Evolutionary conservation across 2,888 invertebrate genomes (phyloP), one percentile per base, ranked within the genome.

Genomic region (Nephrotoma flavescens): DNA sequence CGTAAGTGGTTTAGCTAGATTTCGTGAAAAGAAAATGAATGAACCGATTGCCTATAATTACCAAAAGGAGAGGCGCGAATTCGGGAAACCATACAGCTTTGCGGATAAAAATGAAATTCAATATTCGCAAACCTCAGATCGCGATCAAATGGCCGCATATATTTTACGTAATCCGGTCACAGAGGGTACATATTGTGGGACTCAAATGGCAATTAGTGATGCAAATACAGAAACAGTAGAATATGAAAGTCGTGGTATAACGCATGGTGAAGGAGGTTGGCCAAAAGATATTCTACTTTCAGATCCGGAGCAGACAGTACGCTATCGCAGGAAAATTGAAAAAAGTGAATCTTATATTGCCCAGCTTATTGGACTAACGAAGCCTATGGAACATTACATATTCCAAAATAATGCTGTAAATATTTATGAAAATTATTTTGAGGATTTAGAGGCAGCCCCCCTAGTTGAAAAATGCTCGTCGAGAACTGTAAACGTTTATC

Each of bases 231-330:
- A 91, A 9, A 91, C 91, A 89, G 90, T 90, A 0, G 88, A 89
- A 0, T 89, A 87, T 6, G 88, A 87, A 0, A 88, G 89, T 5
- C 92, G 92, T 88, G 95, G 95, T 9, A 93, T 96, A 90, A 93
- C 94, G 88, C 97, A 97, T 90, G 92, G 92, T 12, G 97, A 97
- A 91, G 97, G 97, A 87, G 97, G 96, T 19, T 97, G 97, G 97
- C 96, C 97, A 1, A 95, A 95, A 89, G 97, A 97, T 88, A 92
- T 95, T 9, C 94, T 94, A 88, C 90, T 92, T 87, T 91, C 92
- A 85, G 94, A 94, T 89, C 93, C 95, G 88, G 97, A 97, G 88
- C 95, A 95, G 89, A 94, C 95, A 7, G 90, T 93, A 83, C 93
- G 97, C 86, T 95, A 95, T 90, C 93, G 95, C 86, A 95, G 97